Conservation (phyloP, 2,797 vertebrate species). For the Premnoplex brunnescens region DNA sequence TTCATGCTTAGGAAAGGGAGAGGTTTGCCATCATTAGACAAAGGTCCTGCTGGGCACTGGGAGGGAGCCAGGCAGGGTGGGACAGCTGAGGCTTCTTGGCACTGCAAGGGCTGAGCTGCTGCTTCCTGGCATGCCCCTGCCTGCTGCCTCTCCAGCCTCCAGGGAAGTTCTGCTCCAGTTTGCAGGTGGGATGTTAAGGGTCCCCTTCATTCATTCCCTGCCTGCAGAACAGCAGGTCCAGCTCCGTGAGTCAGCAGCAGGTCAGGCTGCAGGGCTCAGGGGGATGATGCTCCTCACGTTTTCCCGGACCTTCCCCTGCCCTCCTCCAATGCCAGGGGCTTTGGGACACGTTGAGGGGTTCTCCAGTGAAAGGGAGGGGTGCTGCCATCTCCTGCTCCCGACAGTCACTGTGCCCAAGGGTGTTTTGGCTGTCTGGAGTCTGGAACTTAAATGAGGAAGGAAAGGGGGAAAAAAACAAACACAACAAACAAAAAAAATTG, state of each 20-base stretch:
- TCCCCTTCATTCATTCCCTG: not conserved
- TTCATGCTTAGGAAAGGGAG: not conserved
- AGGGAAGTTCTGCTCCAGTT: not conserved
- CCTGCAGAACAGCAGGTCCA: not conserved
- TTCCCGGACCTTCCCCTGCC: accelerated
- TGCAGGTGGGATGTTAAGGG: not conserved
- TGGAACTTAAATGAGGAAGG: not conserved
- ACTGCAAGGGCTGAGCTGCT: not conserved
- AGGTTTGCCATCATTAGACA: not conserved
- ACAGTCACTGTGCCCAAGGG: not conserved
- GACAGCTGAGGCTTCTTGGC: not conserved
- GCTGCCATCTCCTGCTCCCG: not conserved
- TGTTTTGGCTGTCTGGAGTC: not conserved
- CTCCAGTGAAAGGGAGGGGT: not conserved
- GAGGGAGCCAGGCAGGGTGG: not conserved
- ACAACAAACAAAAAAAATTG: not conserved
- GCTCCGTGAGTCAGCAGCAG: not conserved
- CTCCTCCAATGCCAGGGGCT: not conserved
- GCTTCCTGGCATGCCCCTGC: not conserved
- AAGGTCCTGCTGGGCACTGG: not conserved
- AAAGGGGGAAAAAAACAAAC: not conserved
- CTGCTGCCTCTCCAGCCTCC: not conserved
- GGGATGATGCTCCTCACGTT: not conserved
- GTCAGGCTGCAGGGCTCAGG: not conserved
- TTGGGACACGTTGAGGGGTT: not conserved